Percentiles rank a stretch among this genome's conserved stretches.
These are phyloP conservation scores for Coleophora deauratella DNA, from an alignment of 2,888 invertebrate genomes.

Conservation along the genomic window DNA sequence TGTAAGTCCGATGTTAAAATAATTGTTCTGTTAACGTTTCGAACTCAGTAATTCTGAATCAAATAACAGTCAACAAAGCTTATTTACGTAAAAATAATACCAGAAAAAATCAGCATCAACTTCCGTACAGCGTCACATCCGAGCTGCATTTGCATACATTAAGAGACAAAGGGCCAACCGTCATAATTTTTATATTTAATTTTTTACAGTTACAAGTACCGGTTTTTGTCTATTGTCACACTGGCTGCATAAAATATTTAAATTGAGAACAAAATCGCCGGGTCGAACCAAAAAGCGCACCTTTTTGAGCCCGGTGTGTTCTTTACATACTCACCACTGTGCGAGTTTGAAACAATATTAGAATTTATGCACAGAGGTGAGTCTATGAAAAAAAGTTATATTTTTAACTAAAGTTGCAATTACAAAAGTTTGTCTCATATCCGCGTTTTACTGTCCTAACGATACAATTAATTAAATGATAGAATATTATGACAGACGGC, in stretches of 20 bases:
- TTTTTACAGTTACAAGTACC: slow-evolving; percentile 72
- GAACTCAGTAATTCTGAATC: slow-evolving; percentile 8
- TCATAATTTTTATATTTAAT: slow-evolving; percentile 72
- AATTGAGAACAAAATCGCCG: slow-evolving; percentile 66
- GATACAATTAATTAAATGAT: no score
- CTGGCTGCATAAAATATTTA: slow-evolving; percentile 54
- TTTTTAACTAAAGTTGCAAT: no score
- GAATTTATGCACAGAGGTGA: neutral
- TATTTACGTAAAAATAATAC: slow-evolving; percentile 15
- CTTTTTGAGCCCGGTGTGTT: slow-evolving; percentile 43
- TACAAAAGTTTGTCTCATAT: no score
- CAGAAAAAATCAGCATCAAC: slow-evolving; percentile 26
- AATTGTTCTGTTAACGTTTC: neutral
- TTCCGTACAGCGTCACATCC: slow-evolving; percentile 41
- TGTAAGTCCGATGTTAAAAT: no score
- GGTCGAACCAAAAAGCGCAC: slow-evolving; percentile 61
- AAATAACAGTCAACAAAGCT: slow-evolving; percentile 20
- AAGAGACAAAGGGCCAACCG: slow-evolving; percentile 55
- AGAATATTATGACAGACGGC: no score
- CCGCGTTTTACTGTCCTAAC: no score
- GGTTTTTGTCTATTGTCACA: slow-evolving; percentile 68
- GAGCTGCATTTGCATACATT: slow-evolving; percentile 64
- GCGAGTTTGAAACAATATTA: slow-evolving; percentile 3
- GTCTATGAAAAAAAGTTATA: neutral
- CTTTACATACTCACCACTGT: slow-evolving; percentile 27